phyloP scores from a whole-genome alignment of 2,888 invertebrate genomes.

The Latrodectus elegans region DNA sequence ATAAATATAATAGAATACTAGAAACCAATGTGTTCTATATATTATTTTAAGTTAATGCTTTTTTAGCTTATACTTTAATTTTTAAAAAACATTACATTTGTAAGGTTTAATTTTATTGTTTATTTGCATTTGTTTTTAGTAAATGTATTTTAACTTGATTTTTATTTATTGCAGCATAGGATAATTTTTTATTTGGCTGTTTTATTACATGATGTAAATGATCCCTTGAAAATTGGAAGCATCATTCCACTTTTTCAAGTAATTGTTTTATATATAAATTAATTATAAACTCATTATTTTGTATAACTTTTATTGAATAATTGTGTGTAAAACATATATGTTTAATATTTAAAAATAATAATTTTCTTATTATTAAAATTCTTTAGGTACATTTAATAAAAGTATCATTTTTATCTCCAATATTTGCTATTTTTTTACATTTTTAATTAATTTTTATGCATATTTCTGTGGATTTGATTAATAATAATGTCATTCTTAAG shows the following conservation, averaged over 20 bases:
- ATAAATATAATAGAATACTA: too few species aligned
- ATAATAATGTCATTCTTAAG: too few species aligned
- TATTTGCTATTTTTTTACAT: too few species aligned
- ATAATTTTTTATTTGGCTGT: conserved; percentile 71
- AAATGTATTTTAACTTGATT: not conserved
- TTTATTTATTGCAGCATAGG: conserved; percentile 69
- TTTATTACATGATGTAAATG: conserved; percentile 63
- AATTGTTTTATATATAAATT: not conserved
- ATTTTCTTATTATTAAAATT: not conserved
- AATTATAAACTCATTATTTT: too few species aligned
- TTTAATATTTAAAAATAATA: not conserved
- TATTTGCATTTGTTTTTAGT: not conserved
- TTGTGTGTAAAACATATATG: not conserved
- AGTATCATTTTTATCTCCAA: too few species aligned
- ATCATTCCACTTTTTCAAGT: conserved; percentile 61
- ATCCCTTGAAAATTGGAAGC: conserved; percentile 34
- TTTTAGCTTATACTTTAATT: too few species aligned
- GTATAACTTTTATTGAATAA: not conserved
- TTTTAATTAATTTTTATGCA: too few species aligned
- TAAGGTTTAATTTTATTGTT: not conserved
- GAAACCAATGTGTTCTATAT: too few species aligned
- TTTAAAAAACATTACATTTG: too few species aligned
- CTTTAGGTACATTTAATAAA: not conserved
- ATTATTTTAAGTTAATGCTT: too few species aligned
- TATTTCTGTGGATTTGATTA: too few species aligned